Percentiles rank a stretch among this genome's conserved stretches.
Conservation (phyloP, 2,797 vertebrate genomes). For the Karalla daura region DNA sequence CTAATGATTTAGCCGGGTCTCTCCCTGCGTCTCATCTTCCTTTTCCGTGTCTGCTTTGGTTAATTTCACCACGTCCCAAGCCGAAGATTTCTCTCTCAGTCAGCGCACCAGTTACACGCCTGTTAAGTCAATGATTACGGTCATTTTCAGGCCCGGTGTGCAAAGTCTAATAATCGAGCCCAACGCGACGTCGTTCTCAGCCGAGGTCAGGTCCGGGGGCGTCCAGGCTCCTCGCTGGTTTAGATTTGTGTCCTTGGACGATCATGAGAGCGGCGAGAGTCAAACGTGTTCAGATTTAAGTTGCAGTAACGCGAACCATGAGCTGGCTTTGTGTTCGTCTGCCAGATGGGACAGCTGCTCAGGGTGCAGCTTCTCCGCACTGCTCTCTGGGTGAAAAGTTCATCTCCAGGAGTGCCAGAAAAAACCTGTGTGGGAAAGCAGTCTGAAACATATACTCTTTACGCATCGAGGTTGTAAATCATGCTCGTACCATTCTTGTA, state of each 20-base stretch:
- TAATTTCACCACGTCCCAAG: slow-evolving; percentile 6
- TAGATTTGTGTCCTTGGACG: slow-evolving; percentile 48
- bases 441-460: slow-evolving; percentile 1
- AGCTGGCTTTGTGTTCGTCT: slow-evolving; percentile 49
- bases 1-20: slow-evolving; percentile 56
- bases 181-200: background rate
- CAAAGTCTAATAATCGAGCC: slow-evolving; percentile 19
- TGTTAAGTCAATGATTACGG: slow-evolving; percentile 1
- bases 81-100: background rate
- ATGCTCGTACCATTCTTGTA: too few relatives aligned
- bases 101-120: background rate
- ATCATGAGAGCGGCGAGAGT: slow-evolving; percentile 45
- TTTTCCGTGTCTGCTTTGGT: slow-evolving; percentile 5
- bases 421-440: slow-evolving; percentile 41
- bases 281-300: slow-evolving; percentile 55
- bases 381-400: slow-evolving; percentile 68
- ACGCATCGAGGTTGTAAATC: background rate
- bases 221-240: slow-evolving; percentile 33
- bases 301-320: slow-evolving; percentile 65
- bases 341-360: slow-evolving; percentile 72
- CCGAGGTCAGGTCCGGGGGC: slow-evolving; percentile 16
- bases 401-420: slow-evolving; percentile 55
- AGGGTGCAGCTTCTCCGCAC: slow-evolving; percentile 35
- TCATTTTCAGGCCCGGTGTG: slow-evolving; percentile 1
- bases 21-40: slow-evolving; percentile 43